Conservation (phyloP, 2,888 invertebrate species). For the Oligia strigilis region DNA sequence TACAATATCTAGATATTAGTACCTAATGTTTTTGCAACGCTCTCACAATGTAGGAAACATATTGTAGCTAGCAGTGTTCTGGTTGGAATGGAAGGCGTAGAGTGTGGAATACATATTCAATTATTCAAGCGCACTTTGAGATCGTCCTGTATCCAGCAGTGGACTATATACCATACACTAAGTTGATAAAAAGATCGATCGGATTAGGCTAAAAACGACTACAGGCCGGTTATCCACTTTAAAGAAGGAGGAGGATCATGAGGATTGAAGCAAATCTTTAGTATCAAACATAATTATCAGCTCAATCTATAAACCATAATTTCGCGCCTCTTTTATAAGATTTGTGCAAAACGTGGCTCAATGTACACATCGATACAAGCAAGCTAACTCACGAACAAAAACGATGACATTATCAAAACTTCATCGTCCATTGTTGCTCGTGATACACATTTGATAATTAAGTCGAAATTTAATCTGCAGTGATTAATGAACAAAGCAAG, state of each 20-base stretch:
- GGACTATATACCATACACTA: neutral
- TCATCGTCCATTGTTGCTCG: conserved; percentile 72
- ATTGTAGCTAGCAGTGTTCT: neutral
- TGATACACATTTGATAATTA: conserved; percentile 86
- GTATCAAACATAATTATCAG: neutral
- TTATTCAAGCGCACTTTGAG: neutral
- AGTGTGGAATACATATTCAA: neutral
- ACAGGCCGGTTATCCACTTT: neutral
- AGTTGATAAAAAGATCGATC: neutral
- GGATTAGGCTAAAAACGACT: neutral
- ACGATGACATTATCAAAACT: conserved; percentile 66
- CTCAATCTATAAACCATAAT: neutral
- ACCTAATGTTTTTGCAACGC: neutral
- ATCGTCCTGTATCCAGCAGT: neutral
- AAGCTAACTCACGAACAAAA: conserved; percentile 55
- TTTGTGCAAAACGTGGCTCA: conserved; percentile 18
- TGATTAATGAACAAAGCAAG: conserved; percentile 88
- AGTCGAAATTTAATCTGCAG: conserved; percentile 83
- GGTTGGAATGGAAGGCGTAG: neutral
- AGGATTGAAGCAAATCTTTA: neutral
- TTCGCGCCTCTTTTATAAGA: neutral
- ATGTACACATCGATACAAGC: conserved; percentile 26
- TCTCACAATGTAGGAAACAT: neutral
- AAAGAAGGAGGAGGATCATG: neutral
- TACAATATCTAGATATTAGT: neutral